Base-by-base conservation (phyloP, 1,140 invertebrate genomes). In the Pogonomyrmex barbatus region DNA sequence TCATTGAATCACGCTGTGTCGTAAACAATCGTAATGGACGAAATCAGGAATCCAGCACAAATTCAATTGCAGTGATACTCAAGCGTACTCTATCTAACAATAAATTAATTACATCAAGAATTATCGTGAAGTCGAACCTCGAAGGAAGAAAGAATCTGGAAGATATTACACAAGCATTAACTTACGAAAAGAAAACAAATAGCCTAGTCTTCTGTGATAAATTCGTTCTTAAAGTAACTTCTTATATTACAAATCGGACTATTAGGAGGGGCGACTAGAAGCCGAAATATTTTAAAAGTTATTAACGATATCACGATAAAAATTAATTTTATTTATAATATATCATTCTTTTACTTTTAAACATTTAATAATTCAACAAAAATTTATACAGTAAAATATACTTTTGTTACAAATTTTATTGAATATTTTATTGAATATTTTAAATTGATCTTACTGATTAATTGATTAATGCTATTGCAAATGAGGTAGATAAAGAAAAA, bases 31-130 rank as follows among this genome's bases (percentile, higher is more conserved):
- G 33, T 50, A 60, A 50, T 75, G 60, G 42, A 82, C 73, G 42
- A 83, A 60, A 60, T 83, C n/a, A 73, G 54, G 6, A 60, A 2
- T 10, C 17, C 33, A 5, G 56, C 1, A 17, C 6, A 42, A 52
- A 39, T 33, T 70, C 45, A 47, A 83, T 75, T 47, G 42, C 30
- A 9, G 39, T 45, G 14, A 17, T 47, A 17, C 10, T 54, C 47
- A 52, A 42, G 6, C 36, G 24, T 12, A 12, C 42, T 83, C 47
- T 3, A 58, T 73, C 30, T 47, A 33, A 58, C 68, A 73, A 83
- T 83, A 83, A 83, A 73, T 83, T 83, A 73, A 83, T 83, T 83
- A 83, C n/a, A 47, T 83, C 42, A 47, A 73, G 79, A 68, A 83
- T 83, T 75, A 83, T 83, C 68, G 54, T 83, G n/a, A 73, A 71